These are phyloP conservation scores for Cephus pulcher DNA, from an alignment of 2,888 invertebrate species.

Conservation along the genomic window DNA sequence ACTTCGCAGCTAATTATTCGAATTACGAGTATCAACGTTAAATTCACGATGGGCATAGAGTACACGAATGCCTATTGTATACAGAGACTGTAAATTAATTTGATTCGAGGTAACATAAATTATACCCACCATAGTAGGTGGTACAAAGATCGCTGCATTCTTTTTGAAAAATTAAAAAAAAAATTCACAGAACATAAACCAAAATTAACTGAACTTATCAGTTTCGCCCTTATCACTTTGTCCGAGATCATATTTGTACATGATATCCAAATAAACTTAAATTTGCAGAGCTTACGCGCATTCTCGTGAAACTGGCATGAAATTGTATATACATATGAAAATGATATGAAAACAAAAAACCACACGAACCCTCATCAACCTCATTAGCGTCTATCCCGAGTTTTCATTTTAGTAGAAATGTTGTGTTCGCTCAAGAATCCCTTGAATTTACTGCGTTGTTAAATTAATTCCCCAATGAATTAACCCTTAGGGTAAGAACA, in stretches of 20 bases:
- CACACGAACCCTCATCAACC: neutral
- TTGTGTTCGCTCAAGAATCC: neutral
- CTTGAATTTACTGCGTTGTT: neutral
- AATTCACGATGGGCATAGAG: neutral
- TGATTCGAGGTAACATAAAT: neutral
- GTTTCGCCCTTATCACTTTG: too few relatives aligned
- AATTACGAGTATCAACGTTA: neutral
- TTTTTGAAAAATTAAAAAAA: too few relatives aligned
- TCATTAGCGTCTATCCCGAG: neutral
- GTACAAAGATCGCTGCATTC: too few relatives aligned
- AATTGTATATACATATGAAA: neutral
- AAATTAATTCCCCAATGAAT: neutral
- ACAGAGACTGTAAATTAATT: neutral
- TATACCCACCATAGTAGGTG: too few relatives aligned
- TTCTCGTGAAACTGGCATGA: neutral
- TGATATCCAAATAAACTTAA: too few relatives aligned
- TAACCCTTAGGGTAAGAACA: neutral
- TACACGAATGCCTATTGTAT: neutral
- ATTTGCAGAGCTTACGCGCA: too few relatives aligned
- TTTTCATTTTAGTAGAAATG: neutral
- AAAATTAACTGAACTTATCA: too few relatives aligned
- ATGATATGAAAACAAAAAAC: neutral
- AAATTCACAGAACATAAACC: too few relatives aligned
- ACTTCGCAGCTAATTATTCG: neutral
- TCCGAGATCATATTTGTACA: too few relatives aligned